Conservation (phyloP, 2,888 invertebrate genomes). For the Lacanobia oleracea region DNA sequence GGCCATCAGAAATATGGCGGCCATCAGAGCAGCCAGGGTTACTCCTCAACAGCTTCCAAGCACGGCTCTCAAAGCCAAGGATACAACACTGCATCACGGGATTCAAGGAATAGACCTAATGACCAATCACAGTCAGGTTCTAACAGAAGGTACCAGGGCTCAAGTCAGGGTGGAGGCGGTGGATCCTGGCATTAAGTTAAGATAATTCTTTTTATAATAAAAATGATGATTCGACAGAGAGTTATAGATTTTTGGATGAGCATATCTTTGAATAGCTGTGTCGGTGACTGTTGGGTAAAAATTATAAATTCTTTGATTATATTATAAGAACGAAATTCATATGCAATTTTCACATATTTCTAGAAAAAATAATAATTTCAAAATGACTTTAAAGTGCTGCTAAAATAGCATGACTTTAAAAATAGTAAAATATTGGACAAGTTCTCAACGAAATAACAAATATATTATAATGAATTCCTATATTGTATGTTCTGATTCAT, state of each 20-base stretch:
- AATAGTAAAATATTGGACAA: slow-evolving; percentile 19
- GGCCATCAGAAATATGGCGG: slow-evolving; percentile 60
- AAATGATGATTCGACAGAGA: slow-evolving; percentile 13
- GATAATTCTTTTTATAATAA: slow-evolving; percentile 10
- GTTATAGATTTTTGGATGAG: slow-evolving; percentile 4
- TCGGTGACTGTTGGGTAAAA: neutral
- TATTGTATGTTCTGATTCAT: slow-evolving; percentile 22
- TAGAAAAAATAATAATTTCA: neutral
- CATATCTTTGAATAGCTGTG: slow-evolving; percentile 31
- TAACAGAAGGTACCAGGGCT: slow-evolving; percentile 56
- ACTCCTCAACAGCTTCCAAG: slow-evolving; percentile 35
- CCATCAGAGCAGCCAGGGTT: slow-evolving; percentile 58
- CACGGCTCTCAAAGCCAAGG: slow-evolving; percentile 55
- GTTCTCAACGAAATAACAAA: slow-evolving; percentile 1
- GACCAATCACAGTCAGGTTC: slow-evolving; percentile 52
- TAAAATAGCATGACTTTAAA: too few relatives aligned
- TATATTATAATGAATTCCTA: neutral
- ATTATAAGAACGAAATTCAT: neutral
- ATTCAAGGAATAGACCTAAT: slow-evolving; percentile 55
- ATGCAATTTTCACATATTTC: neutral
- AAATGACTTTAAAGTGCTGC: neutral
- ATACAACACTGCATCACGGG: slow-evolving; percentile 50
- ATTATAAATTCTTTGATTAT: neutral
- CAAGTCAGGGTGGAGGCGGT: slow-evolving; percentile 51
- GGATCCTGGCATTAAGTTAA: slow-evolving; percentile 58